These are phyloP conservation scores for Microchrysa polita DNA, from an alignment of 2,888 invertebrate species.

Conservation along the genomic window DNA sequence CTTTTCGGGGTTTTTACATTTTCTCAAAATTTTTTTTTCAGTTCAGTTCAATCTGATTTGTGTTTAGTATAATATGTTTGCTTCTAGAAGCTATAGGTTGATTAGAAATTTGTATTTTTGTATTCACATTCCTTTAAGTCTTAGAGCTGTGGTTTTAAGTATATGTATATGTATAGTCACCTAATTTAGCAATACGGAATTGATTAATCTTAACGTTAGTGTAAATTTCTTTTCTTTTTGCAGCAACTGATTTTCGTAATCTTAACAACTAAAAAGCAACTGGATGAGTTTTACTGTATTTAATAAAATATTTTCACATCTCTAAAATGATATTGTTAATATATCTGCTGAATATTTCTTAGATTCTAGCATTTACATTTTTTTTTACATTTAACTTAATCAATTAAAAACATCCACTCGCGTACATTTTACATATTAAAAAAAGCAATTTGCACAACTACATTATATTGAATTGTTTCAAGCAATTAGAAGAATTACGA, in stretches of 20 bases:
- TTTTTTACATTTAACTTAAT: conserved; percentile 17
- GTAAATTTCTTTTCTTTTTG: neutral
- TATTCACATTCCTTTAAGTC: neutral
- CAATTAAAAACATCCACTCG: conserved; percentile 3
- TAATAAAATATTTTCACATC: conserved; percentile 5
- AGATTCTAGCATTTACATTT: conserved; percentile 14
- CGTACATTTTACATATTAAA: conserved; percentile 18
- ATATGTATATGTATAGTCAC: neutral
- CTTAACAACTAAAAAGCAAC: conserved; percentile 18
- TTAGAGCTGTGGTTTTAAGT: neutral
- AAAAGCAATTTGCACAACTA: neutral
- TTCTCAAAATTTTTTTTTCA: conserved; percentile 1
- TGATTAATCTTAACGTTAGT: neutral
- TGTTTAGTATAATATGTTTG: too few relatives aligned
- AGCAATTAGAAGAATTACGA: conserved; percentile 14
- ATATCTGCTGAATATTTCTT: neutral
- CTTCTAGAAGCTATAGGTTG: neutral
- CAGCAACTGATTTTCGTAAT: neutral
- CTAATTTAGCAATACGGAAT: conserved; percentile 20
- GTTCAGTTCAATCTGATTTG: conserved; percentile 7
- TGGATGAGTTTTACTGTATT: conserved; percentile 19
- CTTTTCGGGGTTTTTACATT: conserved; percentile 25
- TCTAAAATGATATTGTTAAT: neutral
- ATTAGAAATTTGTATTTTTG: neutral
- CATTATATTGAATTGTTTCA: neutral